These are phyloP conservation scores for Subanguina moxae DNA, from an alignment of 1,140 invertebrate species.

Conservation along the genomic window DNA sequence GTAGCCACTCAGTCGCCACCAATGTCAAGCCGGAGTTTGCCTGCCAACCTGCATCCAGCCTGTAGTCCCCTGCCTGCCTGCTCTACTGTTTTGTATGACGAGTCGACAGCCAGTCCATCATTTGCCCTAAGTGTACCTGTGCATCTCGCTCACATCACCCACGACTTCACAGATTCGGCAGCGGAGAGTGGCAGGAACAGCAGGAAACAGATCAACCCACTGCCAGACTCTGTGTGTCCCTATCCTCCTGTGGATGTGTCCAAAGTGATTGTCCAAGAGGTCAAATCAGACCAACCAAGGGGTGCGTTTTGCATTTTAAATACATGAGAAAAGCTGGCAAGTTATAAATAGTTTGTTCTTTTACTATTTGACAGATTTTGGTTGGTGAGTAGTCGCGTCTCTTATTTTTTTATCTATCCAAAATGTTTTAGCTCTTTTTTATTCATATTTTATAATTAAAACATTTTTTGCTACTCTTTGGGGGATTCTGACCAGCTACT, in stretches of 20 bases:
- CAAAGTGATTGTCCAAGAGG: slow-evolving; percentile 56
- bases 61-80: background rate
- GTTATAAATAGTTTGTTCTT: no score
- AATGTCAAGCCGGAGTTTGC: slow-evolving; percentile 2
- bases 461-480: background rate
- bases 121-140: slow-evolving; percentile 51
- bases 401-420: no score
- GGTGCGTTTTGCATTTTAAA: no score
- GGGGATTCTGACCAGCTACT: no score
- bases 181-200: no score
- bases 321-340: no score
- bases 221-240: slow-evolving; percentile 57
- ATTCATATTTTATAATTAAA: slow-evolving; percentile 10
- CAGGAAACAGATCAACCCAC: slow-evolving; percentile 13
- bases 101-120: slow-evolving; percentile 38
- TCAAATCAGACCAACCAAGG: slow-evolving; percentile 52
- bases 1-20: slow-evolving; percentile 22
- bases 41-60: background rate
- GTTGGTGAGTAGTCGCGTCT: no score
- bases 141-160: slow-evolving; percentile 51
- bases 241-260: slow-evolving; percentile 58
- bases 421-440: background rate
- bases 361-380: no score
- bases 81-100: background rate
- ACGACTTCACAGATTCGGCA: slow-evolving; percentile 49